Evolutionary conservation across 1,140 invertebrate species (phyloP).

Genomic region (Planococcus citri): DNA sequence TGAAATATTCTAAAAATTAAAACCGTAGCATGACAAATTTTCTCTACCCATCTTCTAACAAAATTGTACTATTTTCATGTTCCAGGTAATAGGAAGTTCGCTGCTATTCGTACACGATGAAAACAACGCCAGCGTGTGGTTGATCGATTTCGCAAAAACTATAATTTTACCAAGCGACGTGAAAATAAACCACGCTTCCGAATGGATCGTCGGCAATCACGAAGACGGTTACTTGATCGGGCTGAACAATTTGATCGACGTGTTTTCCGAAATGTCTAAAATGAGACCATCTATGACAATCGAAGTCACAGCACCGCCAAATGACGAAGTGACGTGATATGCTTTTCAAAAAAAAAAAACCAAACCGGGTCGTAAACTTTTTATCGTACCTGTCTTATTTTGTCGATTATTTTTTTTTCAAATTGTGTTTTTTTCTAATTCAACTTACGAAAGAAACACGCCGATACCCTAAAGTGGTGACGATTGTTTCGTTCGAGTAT

Average conservation of each 20-base stretch:
- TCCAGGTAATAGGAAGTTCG: conserved; percentile 88
- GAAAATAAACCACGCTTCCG: conserved; percentile 61
- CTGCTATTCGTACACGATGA: conserved; percentile 90
- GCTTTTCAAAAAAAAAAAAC: not conserved
- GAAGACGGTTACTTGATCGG: conserved; percentile 96
- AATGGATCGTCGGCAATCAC: conserved; percentile 93
- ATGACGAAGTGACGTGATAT: conserved; percentile 13
- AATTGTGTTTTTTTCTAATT: too few species aligned
- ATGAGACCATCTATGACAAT: conserved; percentile 32
- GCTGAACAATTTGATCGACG: conserved; percentile 83
- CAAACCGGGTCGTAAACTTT: too few species aligned
- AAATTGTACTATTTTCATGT: conserved; percentile 30
- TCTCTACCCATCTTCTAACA: too few species aligned
- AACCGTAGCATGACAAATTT: too few species aligned
- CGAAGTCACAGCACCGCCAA: conserved; percentile 26
- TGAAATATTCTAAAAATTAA: too few species aligned
- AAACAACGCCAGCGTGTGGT: conserved; percentile 77
- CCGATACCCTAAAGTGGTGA: too few species aligned
- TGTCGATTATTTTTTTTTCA: too few species aligned
- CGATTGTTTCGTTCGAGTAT: too few species aligned
- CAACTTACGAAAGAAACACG: too few species aligned
- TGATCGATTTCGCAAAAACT: conserved; percentile 98
- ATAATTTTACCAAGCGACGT: conserved; percentile 53
- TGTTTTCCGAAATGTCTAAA: conserved; percentile 50
- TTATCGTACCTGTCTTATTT: too few species aligned